Percentiles rank a stretch among this genome's conserved stretches.
These are phyloP conservation scores for Todus mexicanus DNA, from an alignment of 2,797 vertebrate genomes.

Conservation along the genomic window DNA sequence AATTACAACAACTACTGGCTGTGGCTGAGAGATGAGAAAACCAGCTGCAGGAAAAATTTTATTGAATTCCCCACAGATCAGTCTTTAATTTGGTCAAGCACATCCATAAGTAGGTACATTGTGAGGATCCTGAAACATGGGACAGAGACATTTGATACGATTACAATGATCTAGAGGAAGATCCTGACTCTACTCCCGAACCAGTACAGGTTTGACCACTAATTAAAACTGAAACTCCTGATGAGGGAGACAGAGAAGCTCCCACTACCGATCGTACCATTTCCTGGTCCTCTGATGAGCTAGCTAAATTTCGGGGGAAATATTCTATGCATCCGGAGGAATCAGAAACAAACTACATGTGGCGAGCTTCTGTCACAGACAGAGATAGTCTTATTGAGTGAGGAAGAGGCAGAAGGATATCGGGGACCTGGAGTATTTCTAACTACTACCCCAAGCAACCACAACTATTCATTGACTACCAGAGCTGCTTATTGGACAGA, in stretches of 20 bases:
- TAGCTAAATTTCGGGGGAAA: not conserved
- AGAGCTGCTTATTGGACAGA: not conserved
- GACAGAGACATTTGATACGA: not conserved
- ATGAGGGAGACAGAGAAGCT: not conserved
- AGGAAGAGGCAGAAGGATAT: not conserved
- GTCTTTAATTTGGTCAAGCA: too few species aligned
- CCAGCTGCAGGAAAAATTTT: not conserved
- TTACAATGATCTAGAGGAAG: not conserved
- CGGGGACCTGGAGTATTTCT: not conserved
- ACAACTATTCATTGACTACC: not conserved
- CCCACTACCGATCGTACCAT: not conserved
- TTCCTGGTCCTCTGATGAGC: not conserved
- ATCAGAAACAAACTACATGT: too few species aligned
- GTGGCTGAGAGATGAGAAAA: not conserved
- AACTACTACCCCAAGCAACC: not conserved
- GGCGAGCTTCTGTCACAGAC: too few species aligned
- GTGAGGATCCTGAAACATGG: not conserved
- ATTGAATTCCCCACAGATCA: too few species aligned
- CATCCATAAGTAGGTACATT: too few species aligned
- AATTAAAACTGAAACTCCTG: not conserved
- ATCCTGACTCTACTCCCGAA: not conserved
- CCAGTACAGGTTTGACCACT: not conserved
- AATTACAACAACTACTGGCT: not conserved
- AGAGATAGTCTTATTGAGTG: too few species aligned
- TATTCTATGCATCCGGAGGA: too few species aligned